Conservation (phyloP, 53 echinoderm and acorn worm species). For the Stichopus horrens region DNA sequence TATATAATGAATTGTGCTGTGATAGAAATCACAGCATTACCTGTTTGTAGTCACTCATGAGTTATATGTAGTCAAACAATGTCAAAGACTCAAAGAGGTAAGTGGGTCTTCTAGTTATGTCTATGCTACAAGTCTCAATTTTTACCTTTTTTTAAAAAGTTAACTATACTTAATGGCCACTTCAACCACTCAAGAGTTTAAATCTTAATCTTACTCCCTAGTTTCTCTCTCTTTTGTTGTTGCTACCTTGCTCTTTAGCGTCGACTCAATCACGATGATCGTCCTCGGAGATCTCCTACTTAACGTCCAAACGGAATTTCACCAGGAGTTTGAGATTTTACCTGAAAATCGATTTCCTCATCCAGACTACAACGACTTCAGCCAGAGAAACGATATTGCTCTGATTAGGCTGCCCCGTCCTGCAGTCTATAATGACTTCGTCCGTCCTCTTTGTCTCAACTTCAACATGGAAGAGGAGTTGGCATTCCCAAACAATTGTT, state of each 20-base stretch:
- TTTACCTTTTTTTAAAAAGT: not conserved
- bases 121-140: not conserved
- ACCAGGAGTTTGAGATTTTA: conserved; percentile 17
- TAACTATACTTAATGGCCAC: not conserved
- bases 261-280: not conserved
- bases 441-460: conserved; percentile 35
- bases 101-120: no score
- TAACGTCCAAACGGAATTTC: not conserved
- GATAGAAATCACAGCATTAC: no score
- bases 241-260: not conserved
- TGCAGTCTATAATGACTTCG: conserved; percentile 9
- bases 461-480: not conserved
- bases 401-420: conserved; percentile 8
- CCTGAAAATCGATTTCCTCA: not conserved
- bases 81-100: no score
- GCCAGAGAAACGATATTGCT: conserved; percentile 31
- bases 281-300: conserved; percentile 26
- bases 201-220: not conserved
- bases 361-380: conserved; percentile 28
- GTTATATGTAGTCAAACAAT: no score
- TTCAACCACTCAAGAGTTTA: no score
- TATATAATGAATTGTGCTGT: no score
- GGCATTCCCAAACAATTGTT: not conserved
- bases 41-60: no score
- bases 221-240: not conserved